These are phyloP conservation scores for Phataginus tetradactyla DNA, from an alignment of 2,797 vertebrate genomes.

Conservation along the genomic window DNA sequence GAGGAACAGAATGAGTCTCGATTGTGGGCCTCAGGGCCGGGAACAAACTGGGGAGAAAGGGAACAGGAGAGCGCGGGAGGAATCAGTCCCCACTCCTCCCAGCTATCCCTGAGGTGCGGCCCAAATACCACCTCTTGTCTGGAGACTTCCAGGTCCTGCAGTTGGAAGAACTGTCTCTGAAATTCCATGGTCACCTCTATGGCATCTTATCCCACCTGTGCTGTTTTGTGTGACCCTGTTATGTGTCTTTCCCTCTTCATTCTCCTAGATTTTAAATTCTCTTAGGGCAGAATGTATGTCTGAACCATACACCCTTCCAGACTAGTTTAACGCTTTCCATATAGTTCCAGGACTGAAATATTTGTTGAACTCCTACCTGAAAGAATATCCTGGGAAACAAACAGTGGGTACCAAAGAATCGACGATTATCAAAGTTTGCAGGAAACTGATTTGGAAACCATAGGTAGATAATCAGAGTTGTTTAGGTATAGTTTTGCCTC, in stretches of 20 bases:
- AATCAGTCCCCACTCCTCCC: background rate
- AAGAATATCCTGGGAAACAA: background rate
- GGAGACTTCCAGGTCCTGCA: background rate
- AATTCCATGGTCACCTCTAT: background rate
- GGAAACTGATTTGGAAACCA: background rate
- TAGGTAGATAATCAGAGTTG: background rate
- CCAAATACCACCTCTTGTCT: background rate
- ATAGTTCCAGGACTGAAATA: background rate
- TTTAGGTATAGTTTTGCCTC: background rate
- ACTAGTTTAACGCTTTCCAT: background rate
- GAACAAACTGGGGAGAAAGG: background rate
- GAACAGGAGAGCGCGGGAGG: background rate
- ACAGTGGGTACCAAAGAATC: background rate
- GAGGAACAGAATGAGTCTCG: conserved; percentile 30
- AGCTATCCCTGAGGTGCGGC: background rate
- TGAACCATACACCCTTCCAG: background rate
- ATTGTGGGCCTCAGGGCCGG: background rate
- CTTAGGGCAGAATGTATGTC: background rate
- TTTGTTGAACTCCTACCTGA: background rate
- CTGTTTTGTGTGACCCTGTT: background rate
- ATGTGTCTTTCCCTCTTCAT: conserved; percentile 6
- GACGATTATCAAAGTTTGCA: background rate
- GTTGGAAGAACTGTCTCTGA: background rate
- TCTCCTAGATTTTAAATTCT: conserved; percentile 31
- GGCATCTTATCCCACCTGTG: background rate